phyloP scores from a whole-genome alignment of 2,888 invertebrate genomes.

The Linnaemya tessellans region DNA sequence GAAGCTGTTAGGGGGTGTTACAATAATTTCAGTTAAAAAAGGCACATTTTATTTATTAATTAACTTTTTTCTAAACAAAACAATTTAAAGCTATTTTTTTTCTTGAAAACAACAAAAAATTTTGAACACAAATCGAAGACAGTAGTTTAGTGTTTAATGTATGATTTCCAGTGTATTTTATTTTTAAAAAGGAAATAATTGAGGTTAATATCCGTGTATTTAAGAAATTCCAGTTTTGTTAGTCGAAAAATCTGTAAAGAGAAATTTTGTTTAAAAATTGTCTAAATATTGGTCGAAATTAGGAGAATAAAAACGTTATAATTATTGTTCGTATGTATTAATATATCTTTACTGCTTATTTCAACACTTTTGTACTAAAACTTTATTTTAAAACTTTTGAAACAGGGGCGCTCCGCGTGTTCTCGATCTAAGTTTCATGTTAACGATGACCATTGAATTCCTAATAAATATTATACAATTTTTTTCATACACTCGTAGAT shows the following conservation, averaged over 20 bases:
- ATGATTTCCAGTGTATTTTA: constrained; percentile 8
- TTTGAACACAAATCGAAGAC: constrained; percentile 60
- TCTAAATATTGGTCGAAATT: not conserved
- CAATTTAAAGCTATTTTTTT: constrained; percentile 66
- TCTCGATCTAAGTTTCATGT: too few relatives aligned
- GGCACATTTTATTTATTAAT: constrained; percentile 61
- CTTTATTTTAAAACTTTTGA: too few relatives aligned
- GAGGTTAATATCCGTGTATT: constrained; percentile 23
- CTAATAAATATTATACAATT: too few relatives aligned
- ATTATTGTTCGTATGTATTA: not conserved
- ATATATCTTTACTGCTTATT: too few relatives aligned
- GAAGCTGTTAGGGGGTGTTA: constrained; percentile 12
- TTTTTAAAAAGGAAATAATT: not conserved
- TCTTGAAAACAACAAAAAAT: constrained; percentile 46
- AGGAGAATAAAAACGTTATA: too few relatives aligned
- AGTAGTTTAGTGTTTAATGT: constrained; percentile 14
- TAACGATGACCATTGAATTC: too few relatives aligned
- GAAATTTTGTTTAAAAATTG: not conserved
- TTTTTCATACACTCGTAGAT: too few relatives aligned
- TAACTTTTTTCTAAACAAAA: constrained; percentile 56
- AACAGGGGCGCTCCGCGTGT: too few relatives aligned
- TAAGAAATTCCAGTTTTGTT: constrained; percentile 46
- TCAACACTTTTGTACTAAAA: too few relatives aligned
- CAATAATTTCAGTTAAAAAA: constrained; percentile 64
- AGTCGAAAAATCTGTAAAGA: constrained; percentile 69